Conservation (phyloP, 2,113 vertebrate species). For the Cyanoderma ruficeps region DNA sequence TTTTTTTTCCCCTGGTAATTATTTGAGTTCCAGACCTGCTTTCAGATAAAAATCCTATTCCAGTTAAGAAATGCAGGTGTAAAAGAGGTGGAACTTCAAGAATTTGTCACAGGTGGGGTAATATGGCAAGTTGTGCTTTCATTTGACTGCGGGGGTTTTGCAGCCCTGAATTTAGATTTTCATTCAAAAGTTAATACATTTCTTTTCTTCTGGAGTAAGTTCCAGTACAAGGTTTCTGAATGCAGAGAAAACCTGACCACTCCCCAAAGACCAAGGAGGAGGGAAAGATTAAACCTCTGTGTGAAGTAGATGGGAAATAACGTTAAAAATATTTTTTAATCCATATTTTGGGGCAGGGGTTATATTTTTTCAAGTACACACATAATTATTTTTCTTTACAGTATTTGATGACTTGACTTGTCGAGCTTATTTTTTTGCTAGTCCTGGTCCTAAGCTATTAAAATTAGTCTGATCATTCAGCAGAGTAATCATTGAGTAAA, state of each 20-base stretch:
- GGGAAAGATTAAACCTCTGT: background rate
- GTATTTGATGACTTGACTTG: background rate
- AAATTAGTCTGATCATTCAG: background rate
- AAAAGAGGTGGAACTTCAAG: background rate
- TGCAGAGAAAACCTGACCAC: background rate
- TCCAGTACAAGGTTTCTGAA: background rate
- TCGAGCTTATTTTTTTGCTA: background rate
- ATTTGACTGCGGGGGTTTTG: background rate
- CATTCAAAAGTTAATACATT: background rate
- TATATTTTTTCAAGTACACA: background rate
- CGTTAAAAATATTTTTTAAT: background rate
- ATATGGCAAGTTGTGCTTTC: background rate
- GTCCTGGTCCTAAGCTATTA: background rate
- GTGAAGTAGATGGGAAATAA: background rate
- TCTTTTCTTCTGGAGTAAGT: background rate
- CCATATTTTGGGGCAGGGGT: accelerated
- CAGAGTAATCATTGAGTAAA: background rate
- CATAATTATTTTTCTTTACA: background rate
- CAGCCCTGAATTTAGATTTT: background rate
- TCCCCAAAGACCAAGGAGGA: background rate
- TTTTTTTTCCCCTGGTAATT: background rate
- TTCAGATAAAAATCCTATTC: background rate
- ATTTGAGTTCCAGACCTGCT: background rate
- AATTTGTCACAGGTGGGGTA: background rate
- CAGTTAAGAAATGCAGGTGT: background rate